phyloP scores from a whole-genome alignment of 2,888 invertebrate species.

The Drosophila cracens region DNA sequence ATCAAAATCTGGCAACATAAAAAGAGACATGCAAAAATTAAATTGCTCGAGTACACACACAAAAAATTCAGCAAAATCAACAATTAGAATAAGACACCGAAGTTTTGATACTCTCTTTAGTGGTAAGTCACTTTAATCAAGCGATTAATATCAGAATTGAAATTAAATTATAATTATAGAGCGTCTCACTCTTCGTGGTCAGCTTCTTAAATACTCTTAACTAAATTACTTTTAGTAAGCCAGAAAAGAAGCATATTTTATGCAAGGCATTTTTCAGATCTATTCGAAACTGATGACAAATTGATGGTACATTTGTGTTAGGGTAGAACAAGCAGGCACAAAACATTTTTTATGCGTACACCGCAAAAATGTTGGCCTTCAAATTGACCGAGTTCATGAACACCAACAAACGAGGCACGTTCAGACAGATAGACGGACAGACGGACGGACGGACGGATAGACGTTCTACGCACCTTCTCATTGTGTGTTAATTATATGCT shows the following conservation, averaged over 20 bases:
- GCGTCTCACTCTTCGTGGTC: neutral
- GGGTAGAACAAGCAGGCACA: slow-evolving; percentile 42
- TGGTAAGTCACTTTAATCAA: no score
- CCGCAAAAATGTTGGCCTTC: slow-evolving; percentile 80
- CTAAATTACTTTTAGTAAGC: neutral
- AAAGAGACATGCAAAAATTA: slow-evolving; percentile 66
- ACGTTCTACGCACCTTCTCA: slow-evolving; percentile 70
- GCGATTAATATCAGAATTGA: neutral
- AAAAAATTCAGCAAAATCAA: slow-evolving; percentile 6
- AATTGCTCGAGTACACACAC: slow-evolving; percentile 66
- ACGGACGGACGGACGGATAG: slow-evolving; percentile 9
- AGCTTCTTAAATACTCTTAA: neutral
- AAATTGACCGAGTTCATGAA: slow-evolving; percentile 82
- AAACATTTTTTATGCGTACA: slow-evolving; percentile 66
- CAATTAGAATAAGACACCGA: neutral
- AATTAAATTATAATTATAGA: neutral
- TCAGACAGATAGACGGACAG: slow-evolving; percentile 26
- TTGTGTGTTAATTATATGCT: slow-evolving; percentile 73
- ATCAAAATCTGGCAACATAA: slow-evolving; percentile 58
- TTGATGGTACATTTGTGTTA: slow-evolving; percentile 19
- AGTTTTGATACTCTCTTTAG: slow-evolving; percentile 21
- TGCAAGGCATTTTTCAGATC: neutral
- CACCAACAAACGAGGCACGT: slow-evolving; percentile 52
- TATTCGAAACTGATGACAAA: slow-evolving; percentile 8
- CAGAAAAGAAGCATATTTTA: neutral